Conservation (phyloP, 2,113 vertebrate species). For the Pseudorasbora parva region DNA sequence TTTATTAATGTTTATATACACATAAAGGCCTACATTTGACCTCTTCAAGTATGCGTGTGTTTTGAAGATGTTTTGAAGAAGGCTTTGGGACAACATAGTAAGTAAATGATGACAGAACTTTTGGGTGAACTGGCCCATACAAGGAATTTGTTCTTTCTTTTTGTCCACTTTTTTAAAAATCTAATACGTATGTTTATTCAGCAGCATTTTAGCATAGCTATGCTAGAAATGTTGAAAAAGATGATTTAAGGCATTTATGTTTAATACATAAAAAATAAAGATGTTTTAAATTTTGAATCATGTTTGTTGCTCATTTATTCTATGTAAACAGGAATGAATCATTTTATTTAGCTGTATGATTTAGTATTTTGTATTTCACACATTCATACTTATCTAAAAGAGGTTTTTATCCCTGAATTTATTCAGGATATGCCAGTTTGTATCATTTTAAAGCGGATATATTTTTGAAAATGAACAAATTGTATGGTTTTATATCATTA, state of each 20-base stretch:
- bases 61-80: background rate
- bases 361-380: background rate
- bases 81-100: background rate
- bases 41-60: background rate
- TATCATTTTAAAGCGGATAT: background rate
- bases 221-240: conserved; percentile 29
- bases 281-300: conserved; percentile 54
- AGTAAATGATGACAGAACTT: background rate
- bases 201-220: conserved; percentile 31
- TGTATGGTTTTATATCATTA: background rate
- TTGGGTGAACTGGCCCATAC: background rate
- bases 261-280: conserved; percentile 63
- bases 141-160: background rate
- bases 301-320: conserved; percentile 61
- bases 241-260: conserved; percentile 44
- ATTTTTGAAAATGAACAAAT: background rate
- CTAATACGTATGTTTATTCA: conserved; percentile 4
- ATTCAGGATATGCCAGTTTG: background rate
- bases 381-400: background rate
- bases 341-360: background rate
- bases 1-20: background rate
- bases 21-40: background rate
- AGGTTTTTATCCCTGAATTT: background rate
- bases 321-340: background rate
- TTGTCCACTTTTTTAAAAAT: background rate